A percentile compares a stretch with the other conserved stretches of the same genome.
Evolutionary conservation across 92 coral and sea anemone species (phyloP).

Genomic region (Desmophyllum pertusum): DNA sequence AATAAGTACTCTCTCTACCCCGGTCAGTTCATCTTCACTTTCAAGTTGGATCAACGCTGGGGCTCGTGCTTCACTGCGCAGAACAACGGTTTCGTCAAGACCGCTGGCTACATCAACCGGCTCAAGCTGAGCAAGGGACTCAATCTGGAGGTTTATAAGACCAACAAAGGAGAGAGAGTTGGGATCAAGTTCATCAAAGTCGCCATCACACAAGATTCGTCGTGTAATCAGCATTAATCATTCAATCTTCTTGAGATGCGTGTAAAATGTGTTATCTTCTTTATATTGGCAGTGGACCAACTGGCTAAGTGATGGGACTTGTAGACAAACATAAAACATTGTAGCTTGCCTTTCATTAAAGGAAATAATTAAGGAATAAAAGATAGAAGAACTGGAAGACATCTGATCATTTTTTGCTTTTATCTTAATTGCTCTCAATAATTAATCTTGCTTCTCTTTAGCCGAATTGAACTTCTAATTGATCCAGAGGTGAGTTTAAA

Average conservation of each 20-base stretch:
- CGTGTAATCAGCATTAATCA: background rate
- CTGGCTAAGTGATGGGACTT: background rate
- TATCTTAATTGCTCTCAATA: background rate
- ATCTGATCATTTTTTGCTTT: background rate
- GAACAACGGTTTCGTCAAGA: slow-evolving; percentile 37
- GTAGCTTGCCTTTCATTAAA: background rate
- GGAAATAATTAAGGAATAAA: background rate
- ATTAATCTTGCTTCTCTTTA: background rate
- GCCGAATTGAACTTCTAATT: too few species aligned
- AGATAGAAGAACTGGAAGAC: background rate
- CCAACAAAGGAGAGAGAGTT: slow-evolving; percentile 16
- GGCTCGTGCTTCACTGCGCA: slow-evolving; percentile 55
- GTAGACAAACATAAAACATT: background rate
- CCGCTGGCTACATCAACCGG: slow-evolving; percentile 27
- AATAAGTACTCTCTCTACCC: slow-evolving; percentile 30
- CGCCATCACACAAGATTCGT: slow-evolving; percentile 18
- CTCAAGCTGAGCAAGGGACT: slow-evolving; percentile 19
- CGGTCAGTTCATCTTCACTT: slow-evolving; percentile 37
- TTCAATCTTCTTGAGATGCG: too few species aligned
- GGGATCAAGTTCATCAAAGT: slow-evolving; percentile 16
- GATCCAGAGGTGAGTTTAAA: too few species aligned
- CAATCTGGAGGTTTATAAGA: slow-evolving; percentile 6
- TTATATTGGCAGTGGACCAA: background rate
- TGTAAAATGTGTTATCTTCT: background rate
- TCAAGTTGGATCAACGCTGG: slow-evolving; percentile 45